Percentiles rank a stretch among this genome's conserved stretches.
Conservation (phyloP, 1,140 invertebrate genomes). For the Bombus terrestris region DNA sequence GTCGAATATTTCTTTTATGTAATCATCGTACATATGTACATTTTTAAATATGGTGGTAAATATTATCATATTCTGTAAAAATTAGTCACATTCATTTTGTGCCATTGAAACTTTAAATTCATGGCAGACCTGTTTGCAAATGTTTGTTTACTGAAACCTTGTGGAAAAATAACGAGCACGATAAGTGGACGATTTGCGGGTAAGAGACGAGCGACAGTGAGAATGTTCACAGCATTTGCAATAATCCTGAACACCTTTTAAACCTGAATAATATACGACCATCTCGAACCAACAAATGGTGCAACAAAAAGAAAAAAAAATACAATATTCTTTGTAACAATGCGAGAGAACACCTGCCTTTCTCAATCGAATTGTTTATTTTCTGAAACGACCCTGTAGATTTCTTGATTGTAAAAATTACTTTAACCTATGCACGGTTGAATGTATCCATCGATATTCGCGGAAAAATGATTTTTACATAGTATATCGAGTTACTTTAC, state of each 20-base stretch:
- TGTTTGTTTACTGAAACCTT: neutral
- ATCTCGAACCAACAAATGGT: neutral
- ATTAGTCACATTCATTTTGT: neutral
- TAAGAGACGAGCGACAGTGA: neutral
- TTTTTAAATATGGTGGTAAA: neutral
- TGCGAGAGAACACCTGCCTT: slow-evolving; percentile 15
- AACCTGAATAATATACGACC: slow-evolving; percentile 33
- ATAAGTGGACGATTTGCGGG: slow-evolving; percentile 11
- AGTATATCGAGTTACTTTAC: neutral
- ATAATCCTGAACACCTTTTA: slow-evolving; percentile 15
- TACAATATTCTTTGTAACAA: neutral
- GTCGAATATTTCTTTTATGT: no score
- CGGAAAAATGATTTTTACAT: neutral
- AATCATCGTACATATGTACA: neutral
- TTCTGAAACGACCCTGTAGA: neutral
- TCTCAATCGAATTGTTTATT: neutral
- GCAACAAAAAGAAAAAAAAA: neutral
- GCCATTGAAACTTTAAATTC: no score
- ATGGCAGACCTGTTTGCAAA: neutral
- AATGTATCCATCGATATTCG: neutral
- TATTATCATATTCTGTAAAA: neutral
- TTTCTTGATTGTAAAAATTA: slow-evolving; percentile 1
- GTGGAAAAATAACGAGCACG: neutral
- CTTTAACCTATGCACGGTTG: neutral
- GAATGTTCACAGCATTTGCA: slow-evolving; percentile 14